Conservation (phyloP, 2,888 invertebrate species). For the Drosophila prostipennis region DNA sequence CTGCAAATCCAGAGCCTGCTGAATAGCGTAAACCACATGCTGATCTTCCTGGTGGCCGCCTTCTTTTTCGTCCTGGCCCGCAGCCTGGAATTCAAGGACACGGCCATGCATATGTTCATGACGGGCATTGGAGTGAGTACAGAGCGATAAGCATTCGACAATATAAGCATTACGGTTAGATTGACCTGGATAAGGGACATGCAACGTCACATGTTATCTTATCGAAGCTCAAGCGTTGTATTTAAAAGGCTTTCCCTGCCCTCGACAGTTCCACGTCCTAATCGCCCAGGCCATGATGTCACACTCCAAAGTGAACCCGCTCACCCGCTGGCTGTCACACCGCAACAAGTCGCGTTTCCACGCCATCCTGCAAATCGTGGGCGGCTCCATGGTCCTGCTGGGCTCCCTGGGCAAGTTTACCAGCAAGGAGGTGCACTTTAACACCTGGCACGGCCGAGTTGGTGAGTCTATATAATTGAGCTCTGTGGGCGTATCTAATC, state of each 20-base stretch:
- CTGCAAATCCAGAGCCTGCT: constrained; percentile 76
- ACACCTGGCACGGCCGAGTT: constrained; percentile 78
- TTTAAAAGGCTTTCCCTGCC: constrained; percentile 11
- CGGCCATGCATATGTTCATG: constrained; percentile 82
- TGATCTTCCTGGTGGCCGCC: constrained; percentile 78
- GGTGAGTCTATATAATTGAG: constrained; percentile 21
- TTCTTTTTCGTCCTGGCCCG: constrained; percentile 79
- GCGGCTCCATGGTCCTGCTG: constrained; percentile 79
- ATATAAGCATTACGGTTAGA: constrained; percentile 7
- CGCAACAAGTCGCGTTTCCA: constrained; percentile 81
- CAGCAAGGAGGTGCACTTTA: constrained; percentile 76
- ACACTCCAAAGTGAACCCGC: constrained; percentile 80
- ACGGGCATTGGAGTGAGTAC: constrained; percentile 79
- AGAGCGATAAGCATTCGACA: constrained; percentile 1
- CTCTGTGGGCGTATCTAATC: background rate
- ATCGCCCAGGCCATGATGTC: constrained; percentile 82
- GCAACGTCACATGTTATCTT: constrained; percentile 35
- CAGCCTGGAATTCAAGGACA: constrained; percentile 78
- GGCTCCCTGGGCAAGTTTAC: constrained; percentile 79
- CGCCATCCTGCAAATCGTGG: constrained; percentile 79
- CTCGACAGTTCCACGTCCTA: constrained; percentile 79
- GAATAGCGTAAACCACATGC: constrained; percentile 82
- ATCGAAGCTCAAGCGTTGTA: constrained; percentile 9
- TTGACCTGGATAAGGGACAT: constrained; percentile 9
- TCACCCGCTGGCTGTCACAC: constrained; percentile 79